These are phyloP conservation scores for Crenichthys baileyi DNA, from an alignment of 2,797 vertebrate genomes.

Conservation along the genomic window DNA sequence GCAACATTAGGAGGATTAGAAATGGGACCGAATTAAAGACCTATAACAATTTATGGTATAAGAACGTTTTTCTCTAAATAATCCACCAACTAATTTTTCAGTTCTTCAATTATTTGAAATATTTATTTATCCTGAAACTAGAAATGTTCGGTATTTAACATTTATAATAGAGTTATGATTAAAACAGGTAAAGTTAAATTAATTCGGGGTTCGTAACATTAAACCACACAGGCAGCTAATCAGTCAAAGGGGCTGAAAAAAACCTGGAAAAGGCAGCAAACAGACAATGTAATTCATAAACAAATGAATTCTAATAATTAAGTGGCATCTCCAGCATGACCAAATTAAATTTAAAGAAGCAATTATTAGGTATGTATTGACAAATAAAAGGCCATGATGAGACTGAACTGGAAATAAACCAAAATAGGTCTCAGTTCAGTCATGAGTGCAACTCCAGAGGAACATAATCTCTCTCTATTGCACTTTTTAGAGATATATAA, in stretches of 20 bases:
- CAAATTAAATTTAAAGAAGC: background rate
- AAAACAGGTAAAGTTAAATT: background rate
- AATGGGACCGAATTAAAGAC: background rate
- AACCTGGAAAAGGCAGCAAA: background rate
- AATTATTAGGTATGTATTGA: background rate
- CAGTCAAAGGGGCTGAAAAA: background rate
- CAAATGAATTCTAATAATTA: background rate
- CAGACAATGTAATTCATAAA: background rate
- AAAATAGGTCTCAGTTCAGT: background rate
- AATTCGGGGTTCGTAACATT: background rate
- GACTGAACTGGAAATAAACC: background rate
- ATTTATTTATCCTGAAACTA: background rate
- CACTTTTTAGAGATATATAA: too few species aligned
- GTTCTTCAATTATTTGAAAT: background rate
- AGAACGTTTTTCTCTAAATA: background rate
- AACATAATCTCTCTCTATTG: background rate
- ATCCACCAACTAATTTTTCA: background rate
- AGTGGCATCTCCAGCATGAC: background rate
- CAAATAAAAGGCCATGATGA: background rate
- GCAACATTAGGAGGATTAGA: background rate
- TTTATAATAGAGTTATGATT: background rate
- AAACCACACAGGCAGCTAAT: background rate
- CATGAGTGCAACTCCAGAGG: background rate
- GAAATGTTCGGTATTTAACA: background rate
- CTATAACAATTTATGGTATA: background rate